phyloP scores from a whole-genome alignment of 2,113 vertebrate genomes.

The Eurypyga helias region DNA sequence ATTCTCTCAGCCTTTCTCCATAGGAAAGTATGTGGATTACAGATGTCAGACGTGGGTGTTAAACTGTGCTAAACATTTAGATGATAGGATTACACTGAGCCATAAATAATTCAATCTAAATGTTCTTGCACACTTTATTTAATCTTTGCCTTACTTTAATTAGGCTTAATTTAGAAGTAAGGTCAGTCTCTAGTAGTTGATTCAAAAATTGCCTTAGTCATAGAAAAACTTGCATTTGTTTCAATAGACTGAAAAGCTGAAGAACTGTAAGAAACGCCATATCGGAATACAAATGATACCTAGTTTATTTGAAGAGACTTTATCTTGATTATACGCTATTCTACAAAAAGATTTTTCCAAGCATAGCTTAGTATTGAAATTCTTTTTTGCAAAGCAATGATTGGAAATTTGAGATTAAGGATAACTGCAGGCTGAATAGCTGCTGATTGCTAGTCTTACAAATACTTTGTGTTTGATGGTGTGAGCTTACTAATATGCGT shows the following conservation, averaged over 20 bases:
- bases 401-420: neutral
- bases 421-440: neutral
- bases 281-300: neutral
- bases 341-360: neutral
- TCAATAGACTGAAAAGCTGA: neutral
- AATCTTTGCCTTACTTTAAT: neutral
- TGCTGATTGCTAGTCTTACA: neutral
- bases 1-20: too few relatives aligned
- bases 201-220: neutral
- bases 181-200: neutral
- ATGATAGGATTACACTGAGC: neutral
- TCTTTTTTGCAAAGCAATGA: neutral
- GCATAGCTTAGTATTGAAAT: neutral
- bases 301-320: neutral
- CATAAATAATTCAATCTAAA: slow-evolving; percentile 30
- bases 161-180: slow-evolving; percentile 3
- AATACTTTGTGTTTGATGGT: neutral
- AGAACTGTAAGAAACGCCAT: neutral
- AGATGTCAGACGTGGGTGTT: slow-evolving; percentile 6
- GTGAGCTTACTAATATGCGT: neutral
- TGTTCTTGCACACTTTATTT: neutral
- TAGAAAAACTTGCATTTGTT: neutral
- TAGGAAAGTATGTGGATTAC: neutral
- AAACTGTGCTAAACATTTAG: neutral
- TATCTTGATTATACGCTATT: neutral